phyloP scores from a whole-genome alignment of 2,797 vertebrate genomes.

The Gallinago nigripennis region DNA sequence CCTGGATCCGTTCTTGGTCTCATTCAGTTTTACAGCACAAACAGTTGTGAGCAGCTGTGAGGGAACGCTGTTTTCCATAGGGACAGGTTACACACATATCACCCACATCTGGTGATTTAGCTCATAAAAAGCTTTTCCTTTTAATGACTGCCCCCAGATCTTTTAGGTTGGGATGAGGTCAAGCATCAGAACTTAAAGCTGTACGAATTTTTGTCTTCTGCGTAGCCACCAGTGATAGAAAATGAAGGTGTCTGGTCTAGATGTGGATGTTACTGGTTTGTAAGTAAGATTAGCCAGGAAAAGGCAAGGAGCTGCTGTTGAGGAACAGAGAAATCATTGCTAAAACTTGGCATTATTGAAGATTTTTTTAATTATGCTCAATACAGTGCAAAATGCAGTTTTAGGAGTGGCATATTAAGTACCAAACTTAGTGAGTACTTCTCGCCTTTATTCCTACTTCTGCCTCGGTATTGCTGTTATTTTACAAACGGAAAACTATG shows the following conservation, averaged over 20 bases:
- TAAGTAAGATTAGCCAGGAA: not conserved
- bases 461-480: too few relatives aligned
- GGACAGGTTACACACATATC: not conserved
- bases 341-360: not conserved
- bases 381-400: not conserved
- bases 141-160: not conserved
- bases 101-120: not conserved
- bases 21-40: not conserved
- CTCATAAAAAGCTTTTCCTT: not conserved
- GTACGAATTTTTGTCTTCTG: not conserved
- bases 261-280: not conserved
- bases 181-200: not conserved
- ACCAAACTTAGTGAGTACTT: not conserved
- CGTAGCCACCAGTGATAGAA: not conserved
- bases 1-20: not conserved
- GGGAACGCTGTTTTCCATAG: accelerated
- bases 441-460: not conserved
- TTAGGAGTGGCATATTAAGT: not conserved
- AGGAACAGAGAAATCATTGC: not conserved
- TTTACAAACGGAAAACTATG: too few relatives aligned
- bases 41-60: not conserved
- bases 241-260: not conserved
- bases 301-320: not conserved
- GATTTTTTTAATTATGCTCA: not conserved
- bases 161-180: not conserved